A percentile compares a stretch with the other conserved stretches of the same genome.
Conservation (phyloP, 2,113 vertebrate species). For the Psittacus erithacus region DNA sequence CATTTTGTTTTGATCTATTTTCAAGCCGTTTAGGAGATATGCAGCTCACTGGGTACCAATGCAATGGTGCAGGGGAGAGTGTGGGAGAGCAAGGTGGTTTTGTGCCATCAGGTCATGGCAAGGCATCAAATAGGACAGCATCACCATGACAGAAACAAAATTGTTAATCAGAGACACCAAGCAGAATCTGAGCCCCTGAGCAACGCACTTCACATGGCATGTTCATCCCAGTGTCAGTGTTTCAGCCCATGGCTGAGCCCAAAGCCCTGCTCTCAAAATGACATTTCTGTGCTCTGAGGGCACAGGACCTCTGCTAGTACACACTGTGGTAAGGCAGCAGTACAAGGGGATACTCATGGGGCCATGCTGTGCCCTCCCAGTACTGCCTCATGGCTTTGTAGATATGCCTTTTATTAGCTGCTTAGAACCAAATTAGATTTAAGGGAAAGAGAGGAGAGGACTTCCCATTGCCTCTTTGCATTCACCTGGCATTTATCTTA, state of each 20-base stretch:
- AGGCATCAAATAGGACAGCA: not conserved
- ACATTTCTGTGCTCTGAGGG: not conserved
- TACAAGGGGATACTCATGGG: accelerated
- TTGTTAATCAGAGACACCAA: not conserved
- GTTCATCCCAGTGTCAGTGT: accelerated
- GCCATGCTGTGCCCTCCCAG: not conserved
- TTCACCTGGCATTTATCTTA: not conserved
- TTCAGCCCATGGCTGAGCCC: not conserved
- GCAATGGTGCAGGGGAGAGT: not conserved
- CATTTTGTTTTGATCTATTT: not conserved
- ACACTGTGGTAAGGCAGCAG: not conserved
- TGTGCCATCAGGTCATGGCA: not conserved
- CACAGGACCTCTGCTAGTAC: not conserved
- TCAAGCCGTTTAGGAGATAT: too few relatives aligned
- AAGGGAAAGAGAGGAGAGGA: not conserved
- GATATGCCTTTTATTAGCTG: not conserved
- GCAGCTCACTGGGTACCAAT: not conserved
- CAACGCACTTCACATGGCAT: accelerated
- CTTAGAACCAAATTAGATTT: accelerated
- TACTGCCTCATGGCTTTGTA: not conserved
- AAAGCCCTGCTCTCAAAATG: not conserved
- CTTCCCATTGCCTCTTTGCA: not conserved
- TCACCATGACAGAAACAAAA: not conserved
- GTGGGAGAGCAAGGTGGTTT: not conserved
- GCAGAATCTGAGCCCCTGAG: not conserved